Evolutionary conservation across 2,113 vertebrate genomes (phyloP).

Genomic region (Pungitius pungitius): DNA sequence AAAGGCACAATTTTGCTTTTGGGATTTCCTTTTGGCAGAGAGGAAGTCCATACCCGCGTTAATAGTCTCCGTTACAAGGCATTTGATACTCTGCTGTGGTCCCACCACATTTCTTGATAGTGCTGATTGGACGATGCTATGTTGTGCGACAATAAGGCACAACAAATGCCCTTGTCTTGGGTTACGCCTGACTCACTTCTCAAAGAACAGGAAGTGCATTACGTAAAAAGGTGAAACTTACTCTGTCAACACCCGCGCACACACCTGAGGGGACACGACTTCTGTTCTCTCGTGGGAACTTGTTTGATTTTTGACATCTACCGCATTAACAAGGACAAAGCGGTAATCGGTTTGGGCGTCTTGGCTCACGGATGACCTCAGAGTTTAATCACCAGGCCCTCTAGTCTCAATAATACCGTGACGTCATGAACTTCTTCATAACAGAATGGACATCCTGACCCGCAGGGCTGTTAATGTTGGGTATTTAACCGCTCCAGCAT

Average conservation of each 20-base stretch:
- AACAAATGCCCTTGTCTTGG: not conserved
- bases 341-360: slow-evolving; percentile 17
- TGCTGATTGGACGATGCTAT: not conserved
- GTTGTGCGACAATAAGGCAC: slow-evolving; percentile 16
- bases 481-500: not conserved
- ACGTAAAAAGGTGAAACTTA: slow-evolving; percentile 20
- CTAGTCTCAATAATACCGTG: not conserved
- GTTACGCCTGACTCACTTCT: slow-evolving; percentile 32
- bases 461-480: not conserved
- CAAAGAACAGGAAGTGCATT: slow-evolving; percentile 17
- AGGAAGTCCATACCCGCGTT: slow-evolving; percentile 19
- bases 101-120: not conserved
- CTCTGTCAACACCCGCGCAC: slow-evolving; percentile 45
- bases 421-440: not conserved
- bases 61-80: slow-evolving; percentile 19
- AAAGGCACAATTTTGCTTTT: slow-evolving; percentile 24
- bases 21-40: slow-evolving; percentile 41
- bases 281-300: slow-evolving; percentile 43
- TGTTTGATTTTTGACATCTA: slow-evolving; percentile 39
- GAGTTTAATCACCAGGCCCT: slow-evolving; percentile 16
- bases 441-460: not conserved
- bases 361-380: slow-evolving; percentile 5
- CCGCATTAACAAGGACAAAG: slow-evolving; percentile 7
- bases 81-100: slow-evolving; percentile 7
- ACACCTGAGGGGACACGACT: slow-evolving; percentile 21